Percentiles rank a stretch among this genome's conserved stretches.
Conservation (phyloP, 92 coral and sea anemone genomes). For the Porites lobata region DNA sequence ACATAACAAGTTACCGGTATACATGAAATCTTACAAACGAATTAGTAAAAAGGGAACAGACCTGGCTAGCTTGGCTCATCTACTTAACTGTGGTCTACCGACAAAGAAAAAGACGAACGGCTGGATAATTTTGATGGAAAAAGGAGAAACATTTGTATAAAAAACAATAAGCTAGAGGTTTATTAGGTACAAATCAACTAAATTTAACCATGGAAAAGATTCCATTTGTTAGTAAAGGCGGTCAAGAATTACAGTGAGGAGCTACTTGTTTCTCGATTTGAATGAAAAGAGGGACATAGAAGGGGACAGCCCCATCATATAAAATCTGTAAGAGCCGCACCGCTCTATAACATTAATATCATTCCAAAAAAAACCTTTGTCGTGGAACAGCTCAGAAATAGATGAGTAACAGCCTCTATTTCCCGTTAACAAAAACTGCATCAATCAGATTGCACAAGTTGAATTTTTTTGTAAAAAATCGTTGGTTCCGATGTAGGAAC, state of each 20-base stretch:
- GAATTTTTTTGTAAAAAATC: neutral
- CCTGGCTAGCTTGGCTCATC: too few relatives aligned
- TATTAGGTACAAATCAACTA: too few relatives aligned
- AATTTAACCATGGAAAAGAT: too few relatives aligned
- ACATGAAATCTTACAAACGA: too few relatives aligned
- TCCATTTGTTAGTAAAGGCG: too few relatives aligned
- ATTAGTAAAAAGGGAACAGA: too few relatives aligned
- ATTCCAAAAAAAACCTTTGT: neutral
- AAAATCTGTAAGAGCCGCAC: neutral
- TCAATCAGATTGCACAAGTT: neutral
- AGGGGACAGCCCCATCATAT: neutral
- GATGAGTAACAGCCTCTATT: constrained; percentile 3
- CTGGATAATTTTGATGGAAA: too few relatives aligned
- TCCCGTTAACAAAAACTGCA: neutral
- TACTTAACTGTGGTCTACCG: too few relatives aligned
- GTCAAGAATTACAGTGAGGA: neutral
- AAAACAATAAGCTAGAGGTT: too few relatives aligned
- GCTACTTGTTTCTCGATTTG: constrained; percentile 1
- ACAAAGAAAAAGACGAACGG: too few relatives aligned
- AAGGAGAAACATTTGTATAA: too few relatives aligned
- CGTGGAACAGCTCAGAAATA: constrained; percentile 6
- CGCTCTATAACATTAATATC: neutral
- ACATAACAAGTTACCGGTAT: too few relatives aligned
- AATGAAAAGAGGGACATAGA: neutral
- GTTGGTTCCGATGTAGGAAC: neutral